These are phyloP conservation scores for Dryococelus australis DNA, from an alignment of 2,888 invertebrate species.

Conservation along the genomic window DNA sequence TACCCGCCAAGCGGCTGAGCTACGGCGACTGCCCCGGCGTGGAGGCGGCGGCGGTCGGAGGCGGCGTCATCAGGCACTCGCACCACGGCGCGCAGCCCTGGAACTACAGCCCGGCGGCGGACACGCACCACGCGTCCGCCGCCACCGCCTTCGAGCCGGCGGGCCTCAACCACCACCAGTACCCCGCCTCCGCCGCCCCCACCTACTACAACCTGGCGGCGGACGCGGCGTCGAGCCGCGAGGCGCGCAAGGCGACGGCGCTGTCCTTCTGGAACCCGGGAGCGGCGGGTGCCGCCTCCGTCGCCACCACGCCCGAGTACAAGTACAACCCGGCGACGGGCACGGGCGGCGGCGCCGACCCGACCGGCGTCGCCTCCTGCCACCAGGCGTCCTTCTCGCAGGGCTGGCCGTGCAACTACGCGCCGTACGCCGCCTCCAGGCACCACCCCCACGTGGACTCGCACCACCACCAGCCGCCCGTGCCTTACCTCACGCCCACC, in stretches of 20 bases:
- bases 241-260: slow-evolving; percentile 62
- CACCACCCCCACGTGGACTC: slow-evolving; percentile 64
- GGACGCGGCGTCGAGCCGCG: slow-evolving; percentile 65
- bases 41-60: slow-evolving; percentile 64
- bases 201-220: slow-evolving; percentile 80
- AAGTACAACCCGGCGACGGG: slow-evolving; percentile 63
- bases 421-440: slow-evolving; percentile 66
- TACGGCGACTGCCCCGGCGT: slow-evolving; percentile 63
- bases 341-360: slow-evolving; percentile 60
- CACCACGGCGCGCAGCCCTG: slow-evolving; percentile 67
- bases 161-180: slow-evolving; percentile 67
- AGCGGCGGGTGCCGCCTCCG: slow-evolving; percentile 75
- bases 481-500: slow-evolving; percentile 72
- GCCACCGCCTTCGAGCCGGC: slow-evolving; percentile 64
- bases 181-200: slow-evolving; percentile 71
- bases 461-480: slow-evolving; percentile 59
- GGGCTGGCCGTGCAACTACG: slow-evolving; percentile 75
- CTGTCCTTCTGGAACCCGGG: slow-evolving; percentile 58
- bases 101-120: slow-evolving; percentile 73
- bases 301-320: slow-evolving; percentile 52
- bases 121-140: slow-evolving; percentile 61
- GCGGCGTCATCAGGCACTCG: slow-evolving; percentile 79
- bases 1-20: slow-evolving; percentile 82
- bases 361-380: slow-evolving; percentile 63
- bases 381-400: slow-evolving; percentile 75